Base-by-base conservation (phyloP, 2,113 vertebrate species). In the Maccullochella peelii region DNA sequence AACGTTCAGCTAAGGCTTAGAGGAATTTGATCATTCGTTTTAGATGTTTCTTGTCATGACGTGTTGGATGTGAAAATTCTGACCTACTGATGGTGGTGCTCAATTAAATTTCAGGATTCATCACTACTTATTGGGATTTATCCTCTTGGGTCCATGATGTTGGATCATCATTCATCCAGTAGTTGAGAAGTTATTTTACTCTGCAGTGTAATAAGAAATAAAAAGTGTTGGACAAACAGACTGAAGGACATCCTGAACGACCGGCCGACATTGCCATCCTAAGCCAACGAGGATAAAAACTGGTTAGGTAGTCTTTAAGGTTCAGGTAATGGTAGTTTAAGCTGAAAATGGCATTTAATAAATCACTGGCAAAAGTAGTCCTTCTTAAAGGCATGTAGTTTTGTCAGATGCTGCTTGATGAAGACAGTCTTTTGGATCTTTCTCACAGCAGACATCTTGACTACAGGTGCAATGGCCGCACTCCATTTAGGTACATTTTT, bases 211-310 rank as follows among this genome's bases (percentile, higher is more conserved):
- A 15, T 40, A 47, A 6, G 33, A 33, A 33, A 33, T 33, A 33
- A 33, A 33, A 54, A 73, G 6, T 66, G 30, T 58, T 73, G n/a
- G 11, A 67, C 30, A 67, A 68, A 47, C 23, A 78, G 50, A 78
- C 15, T 66, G 23, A 47, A 77, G 61, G 52, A 38, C 58, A 76
- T 20, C 11, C 14, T 52, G 54, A 54, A 8, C 2, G 21, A 47
- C 38, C 15, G 8, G 40, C 69, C 6, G 11, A 66, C 52, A 63
- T 21, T 33, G 20, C 16, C 49, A 44, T 36, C 40, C 38, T 47
- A 30, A 52, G 47, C 15, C 55, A 27, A 11, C 20, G 18, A 63
- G 11, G 0, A 54, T 8, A 18, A 5, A 65, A n/a, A 77, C 21
- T 15, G 8, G 8, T 27, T 27, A 21, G 27, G 23, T 5, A n/a